These are phyloP conservation scores for Eubucco bourcierii DNA, from an alignment of 2,113 vertebrate species.

Conservation along the genomic window DNA sequence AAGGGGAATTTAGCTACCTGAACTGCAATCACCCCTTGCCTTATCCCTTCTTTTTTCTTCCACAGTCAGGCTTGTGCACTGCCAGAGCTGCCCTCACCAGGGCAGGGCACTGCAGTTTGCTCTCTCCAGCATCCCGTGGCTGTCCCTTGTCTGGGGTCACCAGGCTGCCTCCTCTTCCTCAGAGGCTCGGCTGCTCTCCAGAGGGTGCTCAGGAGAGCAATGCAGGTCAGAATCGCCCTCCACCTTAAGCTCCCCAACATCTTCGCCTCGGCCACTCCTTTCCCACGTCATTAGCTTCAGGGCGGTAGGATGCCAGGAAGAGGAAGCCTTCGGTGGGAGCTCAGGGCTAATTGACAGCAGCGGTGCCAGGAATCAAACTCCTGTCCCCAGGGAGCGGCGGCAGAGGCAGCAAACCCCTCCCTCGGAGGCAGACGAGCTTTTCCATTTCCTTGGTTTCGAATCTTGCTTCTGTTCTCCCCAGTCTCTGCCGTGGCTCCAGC, in stretches of 20 bases:
- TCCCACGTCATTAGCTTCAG: not conserved
- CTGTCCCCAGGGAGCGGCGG: constrained; percentile 34
- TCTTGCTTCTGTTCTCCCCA: constrained; percentile 16
- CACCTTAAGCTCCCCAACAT: not conserved
- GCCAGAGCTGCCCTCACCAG: no score
- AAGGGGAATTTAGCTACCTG: not conserved
- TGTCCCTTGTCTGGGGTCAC: not conserved
- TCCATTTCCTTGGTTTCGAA: constrained; percentile 18
- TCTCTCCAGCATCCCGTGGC: not conserved
- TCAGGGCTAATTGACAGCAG: constrained; percentile 9
- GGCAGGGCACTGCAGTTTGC: not conserved
- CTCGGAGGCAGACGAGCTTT: not conserved
- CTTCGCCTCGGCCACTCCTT: not conserved
- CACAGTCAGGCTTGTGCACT: no score
- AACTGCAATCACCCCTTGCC: not conserved
- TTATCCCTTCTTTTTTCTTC: not conserved
- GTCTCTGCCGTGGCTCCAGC: constrained; percentile 27
- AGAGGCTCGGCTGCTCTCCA: not conserved
- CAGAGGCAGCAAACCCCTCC: constrained; percentile 19
- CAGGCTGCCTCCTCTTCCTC: not conserved
- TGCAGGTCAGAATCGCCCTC: not conserved
- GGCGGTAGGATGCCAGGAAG: not conserved
- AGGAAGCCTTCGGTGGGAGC: not conserved
- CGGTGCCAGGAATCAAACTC: not conserved
- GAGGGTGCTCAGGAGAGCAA: not conserved